Conservation (phyloP, 2,888 invertebrate species). For the Synergus laeviventris region DNA sequence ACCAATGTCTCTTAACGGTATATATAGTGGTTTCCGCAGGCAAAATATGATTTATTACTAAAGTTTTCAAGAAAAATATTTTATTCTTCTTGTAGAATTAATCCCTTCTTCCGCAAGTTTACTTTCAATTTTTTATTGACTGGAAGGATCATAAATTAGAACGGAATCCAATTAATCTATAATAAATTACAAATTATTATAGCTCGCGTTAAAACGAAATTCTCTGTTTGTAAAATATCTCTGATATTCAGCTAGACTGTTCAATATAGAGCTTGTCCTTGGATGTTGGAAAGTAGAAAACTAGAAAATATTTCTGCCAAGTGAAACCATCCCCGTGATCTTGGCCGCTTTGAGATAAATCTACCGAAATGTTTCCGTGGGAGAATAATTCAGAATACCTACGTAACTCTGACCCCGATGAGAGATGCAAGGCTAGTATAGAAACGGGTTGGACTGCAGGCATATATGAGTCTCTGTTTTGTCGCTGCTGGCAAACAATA, state of each 20-base stretch:
- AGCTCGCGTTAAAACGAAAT: neutral
- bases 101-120: neutral
- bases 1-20: neutral
- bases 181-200: neutral
- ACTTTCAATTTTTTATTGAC: too few relatives aligned
- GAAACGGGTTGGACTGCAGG: conserved; percentile 18
- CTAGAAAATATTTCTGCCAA: conserved; percentile 30
- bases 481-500: conserved; percentile 21
- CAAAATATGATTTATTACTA: neutral
- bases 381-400: conserved; percentile 39
- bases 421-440: conserved; percentile 32
- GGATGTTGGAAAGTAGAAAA: conserved; percentile 31
- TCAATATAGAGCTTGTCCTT: conserved; percentile 25
- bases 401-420: conserved; percentile 37
- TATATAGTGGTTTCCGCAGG: neutral
- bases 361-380: conserved; percentile 30
- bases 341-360: conserved; percentile 38
- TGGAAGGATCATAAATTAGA: neutral
- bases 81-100: neutral
- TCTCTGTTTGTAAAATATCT: neutral
- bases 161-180: neutral
- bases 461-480: conserved; percentile 25
- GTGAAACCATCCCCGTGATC: conserved; percentile 13
- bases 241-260: neutral
- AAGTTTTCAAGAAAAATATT: neutral